Percentiles rank a stretch among this genome's conserved stretches.
Conservation (phyloP, 2,888 invertebrate genomes). For the Epicampocera succincta region DNA sequence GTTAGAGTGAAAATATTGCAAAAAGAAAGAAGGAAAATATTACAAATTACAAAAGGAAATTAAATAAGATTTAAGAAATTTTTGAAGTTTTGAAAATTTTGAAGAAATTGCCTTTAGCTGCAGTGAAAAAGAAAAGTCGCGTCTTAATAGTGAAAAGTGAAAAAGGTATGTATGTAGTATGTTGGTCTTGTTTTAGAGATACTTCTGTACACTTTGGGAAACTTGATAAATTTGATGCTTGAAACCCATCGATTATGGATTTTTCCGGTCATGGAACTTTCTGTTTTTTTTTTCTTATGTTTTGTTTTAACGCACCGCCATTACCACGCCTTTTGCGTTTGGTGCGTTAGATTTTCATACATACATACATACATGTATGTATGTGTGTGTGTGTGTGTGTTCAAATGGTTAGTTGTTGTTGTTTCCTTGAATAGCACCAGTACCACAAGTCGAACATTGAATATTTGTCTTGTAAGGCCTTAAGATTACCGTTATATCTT, state of each 20-base stretch:
- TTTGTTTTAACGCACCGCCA: constrained; percentile 25
- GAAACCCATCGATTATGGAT: constrained; percentile 53
- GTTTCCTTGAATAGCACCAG: too few species aligned
- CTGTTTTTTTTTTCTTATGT: too few species aligned
- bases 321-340: constrained; percentile 62
- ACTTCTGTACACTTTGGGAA: background rate
- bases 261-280: constrained; percentile 54
- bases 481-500: constrained; percentile 57
- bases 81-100: constrained; percentile 5
- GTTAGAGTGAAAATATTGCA: constrained; percentile 17
- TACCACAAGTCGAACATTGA: constrained; percentile 1
- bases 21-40: background rate
- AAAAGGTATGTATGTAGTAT: constrained; percentile 53
- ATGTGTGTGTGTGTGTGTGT: constrained; percentile 9
- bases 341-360: constrained; percentile 33
- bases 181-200: background rate
- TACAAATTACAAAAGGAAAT: constrained; percentile 4
- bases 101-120: background rate
- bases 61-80: constrained; percentile 10
- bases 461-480: constrained; percentile 40
- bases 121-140: constrained; percentile 8
- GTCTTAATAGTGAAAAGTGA: constrained; percentile 11
- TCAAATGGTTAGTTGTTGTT: too few species aligned
- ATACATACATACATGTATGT: too few species aligned
- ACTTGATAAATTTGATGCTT: background rate